phyloP scores from a whole-genome alignment of 92 coral and sea anemone species.

The Plumapathes pennacea region DNA sequence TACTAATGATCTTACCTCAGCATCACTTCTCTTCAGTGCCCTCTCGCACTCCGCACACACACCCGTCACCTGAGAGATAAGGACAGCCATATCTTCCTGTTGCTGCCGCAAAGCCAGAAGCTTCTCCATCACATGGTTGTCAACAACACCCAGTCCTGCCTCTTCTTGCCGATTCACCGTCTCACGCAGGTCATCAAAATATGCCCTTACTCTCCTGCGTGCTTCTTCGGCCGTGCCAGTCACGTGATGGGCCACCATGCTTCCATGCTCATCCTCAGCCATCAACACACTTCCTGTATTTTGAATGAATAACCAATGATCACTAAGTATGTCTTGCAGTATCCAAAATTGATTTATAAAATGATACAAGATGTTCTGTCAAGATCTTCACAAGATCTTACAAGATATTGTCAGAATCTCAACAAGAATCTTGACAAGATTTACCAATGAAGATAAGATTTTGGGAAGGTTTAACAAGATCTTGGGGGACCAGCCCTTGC shows the following conservation, averaged over 20 bases:
- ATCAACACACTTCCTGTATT: conserved; percentile 68
- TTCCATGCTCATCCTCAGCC: conserved; percentile 73
- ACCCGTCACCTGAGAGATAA: conserved; percentile 84
- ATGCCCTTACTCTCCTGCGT: conserved; percentile 79
- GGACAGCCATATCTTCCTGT: conserved; percentile 99
- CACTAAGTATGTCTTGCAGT: too few species aligned
- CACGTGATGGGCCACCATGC: conserved; percentile 47
- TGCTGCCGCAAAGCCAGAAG: conserved; percentile 92
- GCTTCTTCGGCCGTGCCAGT: conserved; percentile 91
- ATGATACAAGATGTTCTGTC: too few species aligned
- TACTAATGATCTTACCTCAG: conserved; percentile 63
- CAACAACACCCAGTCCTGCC: conserved; percentile 96
- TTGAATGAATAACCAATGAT: too few species aligned
- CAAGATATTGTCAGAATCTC: too few species aligned
- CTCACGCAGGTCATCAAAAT: conserved; percentile 96
- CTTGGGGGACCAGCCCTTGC: too few species aligned
- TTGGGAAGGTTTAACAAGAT: too few species aligned
- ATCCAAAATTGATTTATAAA: too few species aligned
- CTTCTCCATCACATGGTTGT: conserved; percentile 90
- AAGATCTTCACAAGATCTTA: too few species aligned
- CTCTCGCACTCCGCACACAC: conserved; percentile 94
- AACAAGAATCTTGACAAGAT: too few species aligned
- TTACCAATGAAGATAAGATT: too few species aligned
- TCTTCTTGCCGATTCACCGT: conserved; percentile 97
- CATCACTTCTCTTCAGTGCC: conserved; percentile 87